A percentile compares a stretch with the other conserved stretches of the same genome.
phyloP scores from a whole-genome alignment of 1,140 invertebrate genomes.

The Drosophila neocordata region DNA sequence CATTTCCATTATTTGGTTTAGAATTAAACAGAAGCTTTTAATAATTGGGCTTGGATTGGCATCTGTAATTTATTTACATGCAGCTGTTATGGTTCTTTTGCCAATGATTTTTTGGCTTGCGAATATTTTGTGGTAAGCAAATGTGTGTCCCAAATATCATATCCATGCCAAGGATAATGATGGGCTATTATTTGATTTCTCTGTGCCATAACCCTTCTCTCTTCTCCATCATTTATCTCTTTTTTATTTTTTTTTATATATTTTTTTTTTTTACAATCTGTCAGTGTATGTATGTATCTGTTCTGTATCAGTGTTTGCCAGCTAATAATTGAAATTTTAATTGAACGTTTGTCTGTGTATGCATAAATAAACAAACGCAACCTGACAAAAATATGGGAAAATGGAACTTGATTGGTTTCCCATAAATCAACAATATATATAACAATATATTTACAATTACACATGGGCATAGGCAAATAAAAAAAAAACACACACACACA shows the following conservation, averaged over 20 bases:
- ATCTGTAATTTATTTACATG: conserved; percentile 3
- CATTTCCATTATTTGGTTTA: not conserved
- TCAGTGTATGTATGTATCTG: not conserved
- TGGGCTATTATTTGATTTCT: not conserved
- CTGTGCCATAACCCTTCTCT: not conserved
- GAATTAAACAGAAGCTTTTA: not conserved
- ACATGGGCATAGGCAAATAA: not conserved
- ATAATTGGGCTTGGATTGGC: not conserved
- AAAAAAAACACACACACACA: too few species aligned
- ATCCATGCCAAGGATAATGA: not conserved
- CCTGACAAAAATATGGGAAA: not conserved
- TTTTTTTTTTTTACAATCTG: not conserved
- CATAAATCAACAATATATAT: conserved; percentile 3
- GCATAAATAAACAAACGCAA: conserved; percentile 41
- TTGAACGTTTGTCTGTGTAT: conserved; percentile 50
- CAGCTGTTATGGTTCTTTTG: not conserved
- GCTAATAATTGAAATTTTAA: conserved; percentile 63
- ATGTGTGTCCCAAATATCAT: not conserved
- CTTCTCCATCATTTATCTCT: too few species aligned
- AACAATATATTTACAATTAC: not conserved
- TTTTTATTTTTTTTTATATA: too few species aligned
- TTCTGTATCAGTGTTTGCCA: conserved; percentile 20
- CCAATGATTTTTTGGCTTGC: not conserved
- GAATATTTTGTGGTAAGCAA: too few species aligned
- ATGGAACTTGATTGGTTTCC: conserved; percentile 1